Base-by-base conservation (phyloP, 2,888 invertebrate species). In the Drosophila antonietae region DNA sequence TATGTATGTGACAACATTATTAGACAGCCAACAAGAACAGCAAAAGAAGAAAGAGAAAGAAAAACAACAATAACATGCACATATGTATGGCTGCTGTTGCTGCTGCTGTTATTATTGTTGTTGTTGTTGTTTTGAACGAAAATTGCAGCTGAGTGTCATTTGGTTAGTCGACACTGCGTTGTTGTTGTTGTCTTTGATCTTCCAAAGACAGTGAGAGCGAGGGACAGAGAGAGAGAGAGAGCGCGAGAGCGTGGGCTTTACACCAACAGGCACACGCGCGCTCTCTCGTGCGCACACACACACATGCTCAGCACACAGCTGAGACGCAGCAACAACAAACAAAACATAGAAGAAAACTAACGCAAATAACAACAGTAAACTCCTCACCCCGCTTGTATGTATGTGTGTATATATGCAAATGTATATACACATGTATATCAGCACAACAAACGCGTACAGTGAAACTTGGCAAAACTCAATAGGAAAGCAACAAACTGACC, bases 61-160 rank as follows among this genome's bases (percentile, higher is more conserved):
- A 47, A 28, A 59, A 39, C 39, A 53, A 55, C 68, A 67, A 67
- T 33, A 39, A 46, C 31, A 35, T 28, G 9, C 35, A 12, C 68
- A 51, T 12, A n/a, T 60, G 44, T 60, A 39, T 65, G 55, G 33
- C 55, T 67, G 68, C 33, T 66, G 44, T 14, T 52, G 52, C 6
- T 52, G 33, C 12, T 67, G 64, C 28, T 28, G 28, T 28, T 28
- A 5, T 28, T 28, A 0, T 28, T 52, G 52, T 15, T 52, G 33
- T 18, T 67, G 64, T 46, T 53, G 23, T 39, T 53, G 23, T 53
- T 37, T 71, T 60, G 39, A 61, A 60, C 53, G 43, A 66, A 69
- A 72, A 52, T 78, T 87, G 73, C 81, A 87, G 88, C 85, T 84
- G 82, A 84, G 79, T 87, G 61, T 75, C 59, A 70, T 74, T 68